A percentile compares a stretch with the other conserved stretches of the same genome.
Evolutionary conservation across 1,140 invertebrate genomes (phyloP).

Genomic region (Scaptomyza montana): DNA sequence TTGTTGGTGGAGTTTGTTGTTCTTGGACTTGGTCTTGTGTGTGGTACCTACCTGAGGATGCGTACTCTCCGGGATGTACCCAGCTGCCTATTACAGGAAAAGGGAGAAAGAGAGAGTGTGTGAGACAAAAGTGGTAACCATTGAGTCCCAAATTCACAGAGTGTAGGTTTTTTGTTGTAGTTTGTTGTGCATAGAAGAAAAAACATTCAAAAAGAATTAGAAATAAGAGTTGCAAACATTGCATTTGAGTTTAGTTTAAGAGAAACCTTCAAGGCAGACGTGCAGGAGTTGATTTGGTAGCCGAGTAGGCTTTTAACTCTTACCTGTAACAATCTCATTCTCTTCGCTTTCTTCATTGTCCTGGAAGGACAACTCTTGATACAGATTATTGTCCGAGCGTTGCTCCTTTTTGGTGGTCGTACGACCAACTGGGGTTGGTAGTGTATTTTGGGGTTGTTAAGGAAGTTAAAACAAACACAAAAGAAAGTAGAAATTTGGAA

Average conservation of each 20-base stretch:
- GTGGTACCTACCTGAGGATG: slow-evolving; percentile 95
- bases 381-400: slow-evolving; percentile 94
- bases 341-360: slow-evolving; percentile 94
- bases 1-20: slow-evolving; percentile 63
- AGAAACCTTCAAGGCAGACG: slow-evolving; percentile 5
- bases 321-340: slow-evolving; percentile 95
- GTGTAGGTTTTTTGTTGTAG: slow-evolving; percentile 10
- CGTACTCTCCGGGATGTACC: slow-evolving; percentile 99
- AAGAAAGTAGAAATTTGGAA: slow-evolving; percentile 51
- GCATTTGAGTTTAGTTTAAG: slow-evolving; percentile 20
- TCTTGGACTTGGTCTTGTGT: slow-evolving; percentile 57
- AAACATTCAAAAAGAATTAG: slow-evolving; percentile 23
- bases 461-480: slow-evolving; percentile 73
- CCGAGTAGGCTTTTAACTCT: slow-evolving; percentile 11
- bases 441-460: slow-evolving; percentile 35
- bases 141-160: slow-evolving; percentile 14
- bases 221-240: slow-evolving; percentile 10
- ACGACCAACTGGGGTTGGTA: slow-evolving; percentile 85
- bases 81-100: slow-evolving; percentile 90
- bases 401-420: slow-evolving; percentile 94
- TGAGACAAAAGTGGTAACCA: slow-evolving; percentile 15
- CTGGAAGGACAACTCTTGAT: slow-evolving; percentile 96
- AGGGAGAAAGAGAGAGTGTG: not conserved
- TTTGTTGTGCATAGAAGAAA: not conserved
- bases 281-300: slow-evolving; percentile 7